phyloP scores from a whole-genome alignment of 35 echinoderm and acorn worm species.

The Amphiura filiformis region DNA sequence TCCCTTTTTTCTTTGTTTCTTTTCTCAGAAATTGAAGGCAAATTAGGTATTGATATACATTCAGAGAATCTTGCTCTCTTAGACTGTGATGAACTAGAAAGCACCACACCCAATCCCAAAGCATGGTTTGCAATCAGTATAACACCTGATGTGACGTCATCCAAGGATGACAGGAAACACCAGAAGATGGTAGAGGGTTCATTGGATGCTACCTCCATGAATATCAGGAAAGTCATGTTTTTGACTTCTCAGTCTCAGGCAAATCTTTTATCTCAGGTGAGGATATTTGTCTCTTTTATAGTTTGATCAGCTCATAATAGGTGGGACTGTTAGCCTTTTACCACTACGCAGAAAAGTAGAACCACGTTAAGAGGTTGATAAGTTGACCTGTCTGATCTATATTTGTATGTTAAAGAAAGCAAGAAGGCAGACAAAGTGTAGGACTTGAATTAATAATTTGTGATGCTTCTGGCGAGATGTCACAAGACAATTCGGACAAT shows the following conservation, averaged over 20 bases:
- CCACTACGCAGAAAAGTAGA: no score
- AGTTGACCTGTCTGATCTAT: no score
- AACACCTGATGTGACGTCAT: background rate
- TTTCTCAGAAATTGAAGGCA: background rate
- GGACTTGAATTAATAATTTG: no score
- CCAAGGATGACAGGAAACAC: background rate
- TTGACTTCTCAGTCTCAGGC: conserved; percentile 17
- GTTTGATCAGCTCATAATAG: no score
- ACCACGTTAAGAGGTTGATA: no score
- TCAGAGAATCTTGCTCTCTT: background rate
- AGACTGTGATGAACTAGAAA: background rate
- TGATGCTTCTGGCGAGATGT: no score
- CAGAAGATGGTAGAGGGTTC: background rate
- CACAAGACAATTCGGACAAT: no score
- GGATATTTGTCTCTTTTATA: no score
- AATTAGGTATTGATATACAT: background rate
- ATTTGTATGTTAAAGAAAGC: no score
- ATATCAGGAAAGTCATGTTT: conserved; percentile 40
- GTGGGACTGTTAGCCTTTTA: no score
- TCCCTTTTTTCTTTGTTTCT: background rate
- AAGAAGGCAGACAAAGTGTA: no score
- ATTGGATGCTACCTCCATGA: conserved; percentile 16
- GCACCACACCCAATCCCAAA: background rate
- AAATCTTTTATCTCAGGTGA: conserved; percentile 20
- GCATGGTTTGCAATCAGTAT: conserved; percentile 24